phyloP scores from a whole-genome alignment of 2,113 vertebrate genomes.

The Ciconia boyciana region DNA sequence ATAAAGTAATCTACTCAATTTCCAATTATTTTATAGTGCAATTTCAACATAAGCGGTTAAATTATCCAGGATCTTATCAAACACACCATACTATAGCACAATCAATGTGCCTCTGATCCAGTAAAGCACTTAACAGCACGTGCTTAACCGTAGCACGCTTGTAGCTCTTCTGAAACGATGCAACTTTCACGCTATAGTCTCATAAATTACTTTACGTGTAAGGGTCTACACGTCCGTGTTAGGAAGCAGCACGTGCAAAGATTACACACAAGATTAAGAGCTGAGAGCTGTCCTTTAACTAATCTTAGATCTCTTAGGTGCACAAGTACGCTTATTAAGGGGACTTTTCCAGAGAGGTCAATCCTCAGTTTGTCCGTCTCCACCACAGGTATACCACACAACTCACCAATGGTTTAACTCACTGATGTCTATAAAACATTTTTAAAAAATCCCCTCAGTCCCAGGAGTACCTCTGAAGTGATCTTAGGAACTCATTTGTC shows the following conservation, averaged over 20 bases:
- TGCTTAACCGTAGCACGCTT: background rate
- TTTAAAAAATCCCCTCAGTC: background rate
- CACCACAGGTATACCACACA: background rate
- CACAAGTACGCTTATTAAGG: background rate
- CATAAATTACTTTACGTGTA: background rate
- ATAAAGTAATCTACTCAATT: background rate
- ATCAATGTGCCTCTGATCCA: background rate
- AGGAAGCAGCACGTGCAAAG: background rate
- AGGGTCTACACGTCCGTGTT: background rate
- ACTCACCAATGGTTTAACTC: background rate
- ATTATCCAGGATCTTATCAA: background rate
- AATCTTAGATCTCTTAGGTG: background rate
- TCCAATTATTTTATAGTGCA: background rate
- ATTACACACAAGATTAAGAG: background rate
- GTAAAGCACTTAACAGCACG: background rate
- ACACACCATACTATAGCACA: background rate
- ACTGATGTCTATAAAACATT: background rate
- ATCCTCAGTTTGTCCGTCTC: background rate
- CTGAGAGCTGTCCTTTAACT: background rate
- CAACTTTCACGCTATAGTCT: background rate
- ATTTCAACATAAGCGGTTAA: background rate
- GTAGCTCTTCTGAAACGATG: background rate
- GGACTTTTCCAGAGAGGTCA: background rate
- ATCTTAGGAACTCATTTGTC: background rate
- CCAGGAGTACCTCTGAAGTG: background rate